Evolutionary conservation across 2,113 vertebrate genomes (phyloP).

Genomic region (Oncorhynchus clarkii): DNA sequence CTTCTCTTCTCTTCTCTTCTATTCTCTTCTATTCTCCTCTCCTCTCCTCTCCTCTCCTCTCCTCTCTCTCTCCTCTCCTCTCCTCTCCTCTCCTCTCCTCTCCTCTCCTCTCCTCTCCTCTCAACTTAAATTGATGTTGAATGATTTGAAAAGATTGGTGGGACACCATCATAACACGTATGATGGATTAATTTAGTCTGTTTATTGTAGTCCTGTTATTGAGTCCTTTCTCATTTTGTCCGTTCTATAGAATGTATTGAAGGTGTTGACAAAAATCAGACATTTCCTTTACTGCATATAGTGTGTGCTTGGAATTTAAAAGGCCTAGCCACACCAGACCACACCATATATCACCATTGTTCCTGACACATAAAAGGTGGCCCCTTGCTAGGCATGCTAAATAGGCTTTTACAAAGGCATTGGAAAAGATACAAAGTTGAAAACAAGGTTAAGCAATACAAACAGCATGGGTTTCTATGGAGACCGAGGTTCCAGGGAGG

Average conservation of each 20-base stretch:
- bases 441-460: conserved; percentile 47
- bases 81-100: too few relatives aligned
- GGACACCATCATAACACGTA: too few relatives aligned
- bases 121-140: too few relatives aligned
- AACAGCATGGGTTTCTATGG: conserved; percentile 36
- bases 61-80: too few relatives aligned
- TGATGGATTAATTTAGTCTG: too few relatives aligned
- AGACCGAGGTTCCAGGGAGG: conserved; percentile 25
- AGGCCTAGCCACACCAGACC: conserved; percentile 17
- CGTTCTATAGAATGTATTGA: conserved; percentile 6
- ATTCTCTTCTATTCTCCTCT: too few relatives aligned
- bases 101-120: too few relatives aligned
- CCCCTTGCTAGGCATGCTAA: conserved; percentile 35
- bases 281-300: conserved; percentile 4
- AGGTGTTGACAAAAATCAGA: conserved; percentile 18
- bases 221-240: background rate
- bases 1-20: too few relatives aligned
- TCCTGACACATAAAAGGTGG: conserved; percentile 22
- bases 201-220: background rate
- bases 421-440: conserved; percentile 30
- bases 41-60: too few relatives aligned
- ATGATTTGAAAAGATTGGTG: too few relatives aligned
- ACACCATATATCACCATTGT: conserved; percentile 23
- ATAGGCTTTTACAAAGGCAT: conserved; percentile 21
- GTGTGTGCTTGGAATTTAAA: conserved; percentile 6